Conservation (phyloP, 1,140 invertebrate species). For the Ceratosolen fusciceps region DNA sequence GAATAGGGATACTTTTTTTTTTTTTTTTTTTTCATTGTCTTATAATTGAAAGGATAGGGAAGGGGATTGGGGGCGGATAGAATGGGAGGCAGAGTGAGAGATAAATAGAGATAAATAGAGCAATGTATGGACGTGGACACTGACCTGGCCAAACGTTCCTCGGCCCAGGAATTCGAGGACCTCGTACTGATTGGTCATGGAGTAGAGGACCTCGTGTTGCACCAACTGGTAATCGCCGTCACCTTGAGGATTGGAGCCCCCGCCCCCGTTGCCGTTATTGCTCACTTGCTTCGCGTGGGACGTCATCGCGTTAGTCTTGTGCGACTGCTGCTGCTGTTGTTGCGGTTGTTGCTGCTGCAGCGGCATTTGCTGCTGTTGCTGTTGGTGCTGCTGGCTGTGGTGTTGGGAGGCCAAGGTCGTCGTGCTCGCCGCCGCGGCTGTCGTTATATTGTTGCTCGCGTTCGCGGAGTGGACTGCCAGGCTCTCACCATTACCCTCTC, state of each 20-base stretch:
- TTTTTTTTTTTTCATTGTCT: neutral
- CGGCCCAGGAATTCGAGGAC: constrained; percentile 98
- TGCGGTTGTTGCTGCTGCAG: constrained; percentile 55
- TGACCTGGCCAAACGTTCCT: constrained; percentile 96
- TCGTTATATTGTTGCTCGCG: constrained; percentile 60
- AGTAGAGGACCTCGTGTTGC: constrained; percentile 98
- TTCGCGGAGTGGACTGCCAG: constrained; percentile 67
- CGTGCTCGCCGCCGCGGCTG: constrained; percentile 53
- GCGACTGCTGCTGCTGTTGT: constrained; percentile 54
- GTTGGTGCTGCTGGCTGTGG: constrained; percentile 56
- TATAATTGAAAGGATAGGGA: no score
- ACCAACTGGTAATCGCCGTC: constrained; percentile 99
- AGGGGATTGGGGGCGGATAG: no score
- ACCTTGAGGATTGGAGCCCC: constrained; percentile 79
- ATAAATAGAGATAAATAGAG: no score
- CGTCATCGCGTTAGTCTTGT: constrained; percentile 74
- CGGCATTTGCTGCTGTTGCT: constrained; percentile 52
- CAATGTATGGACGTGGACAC: neutral
- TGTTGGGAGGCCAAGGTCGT: constrained; percentile 56
- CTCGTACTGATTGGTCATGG: constrained; percentile 93
- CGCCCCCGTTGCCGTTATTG: constrained; percentile 70
- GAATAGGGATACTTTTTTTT: no score
- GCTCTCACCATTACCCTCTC: constrained; percentile 76
- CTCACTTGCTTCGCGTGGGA: constrained; percentile 81
- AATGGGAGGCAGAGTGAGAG: no score